Evolutionary conservation across 2,113 vertebrate genomes (phyloP), one percentile per base, ranked within the genome.

Genomic region (Scopus umbretta): DNA sequence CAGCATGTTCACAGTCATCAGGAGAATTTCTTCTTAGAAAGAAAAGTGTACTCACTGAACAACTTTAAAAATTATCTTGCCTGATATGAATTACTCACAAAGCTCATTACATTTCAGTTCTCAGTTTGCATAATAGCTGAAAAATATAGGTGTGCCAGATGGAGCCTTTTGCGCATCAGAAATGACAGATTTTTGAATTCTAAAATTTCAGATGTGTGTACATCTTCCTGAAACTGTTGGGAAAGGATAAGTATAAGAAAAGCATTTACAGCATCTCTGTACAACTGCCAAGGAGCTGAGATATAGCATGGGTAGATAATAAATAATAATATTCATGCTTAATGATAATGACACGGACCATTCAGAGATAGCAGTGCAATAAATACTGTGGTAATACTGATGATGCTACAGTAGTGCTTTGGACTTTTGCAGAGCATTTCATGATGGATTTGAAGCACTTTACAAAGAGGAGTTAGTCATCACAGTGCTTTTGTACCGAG

Each of bases 11-110:
- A 74, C 65, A 95, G 91, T 92, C 95, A 96, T 93, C 80, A 82
- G 40, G 95, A 96, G 75, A 96, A 97, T 97, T 98, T 97, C 96
- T 97, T 96, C 96, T 97, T 92, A 94, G 91, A 97, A 96, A 90
- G 76, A 88, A 94, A 90, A 97, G 82, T 93, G 75, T 96, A 76
- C 88, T 94, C 78, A 68, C 87, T 42, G 65, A 91, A 94, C 81
- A 92, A 96, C 94, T 96, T 96, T 92, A 80, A 97, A 97, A 97
- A 97, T 92, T 94, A 91, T 76, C 88, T 86, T 93, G 53, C 61
- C 53, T 91, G 86, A 92, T 96, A 85, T 26, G 38, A 92, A 95
- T 98, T 97, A 95, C 94, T 97, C 95, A 94, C 84, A 94, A 96
- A 96, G 82, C 93, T 98, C 49, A 29, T 98, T 97, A 98, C 84